A percentile compares a stretch with the other conserved stretches of the same genome.
phyloP scores from a whole-genome alignment of 2,797 vertebrate species.

The Cyprinodon diabolis region DNA sequence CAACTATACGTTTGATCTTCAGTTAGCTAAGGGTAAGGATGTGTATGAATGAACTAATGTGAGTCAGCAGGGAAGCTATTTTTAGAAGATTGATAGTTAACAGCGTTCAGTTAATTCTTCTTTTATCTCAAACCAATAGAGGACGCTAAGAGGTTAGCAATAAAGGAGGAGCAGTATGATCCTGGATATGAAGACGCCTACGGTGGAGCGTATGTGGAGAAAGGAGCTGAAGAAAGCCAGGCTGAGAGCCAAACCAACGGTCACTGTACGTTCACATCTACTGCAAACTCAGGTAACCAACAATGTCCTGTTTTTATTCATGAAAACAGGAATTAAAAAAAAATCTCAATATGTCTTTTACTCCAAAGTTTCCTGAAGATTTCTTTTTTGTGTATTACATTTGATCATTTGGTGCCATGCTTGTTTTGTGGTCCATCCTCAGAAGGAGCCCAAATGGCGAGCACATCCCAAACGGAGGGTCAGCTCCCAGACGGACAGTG shows the following conservation, averaged over 20 bases:
- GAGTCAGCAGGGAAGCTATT: neutral
- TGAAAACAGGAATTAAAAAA: neutral
- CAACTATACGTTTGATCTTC: slow-evolving; percentile 88
- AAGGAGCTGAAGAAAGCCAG: slow-evolving; percentile 46
- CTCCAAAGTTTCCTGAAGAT: neutral
- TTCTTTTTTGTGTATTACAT: neutral
- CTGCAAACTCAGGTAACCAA: slow-evolving; percentile 78
- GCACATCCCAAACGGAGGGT: slow-evolving; percentile 58
- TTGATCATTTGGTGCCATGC: neutral
- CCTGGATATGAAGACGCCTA: slow-evolving; percentile 95
- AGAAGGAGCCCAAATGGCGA: slow-evolving; percentile 68
- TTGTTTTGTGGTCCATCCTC: slow-evolving; percentile 8
- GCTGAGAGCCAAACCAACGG: slow-evolving; percentile 70
- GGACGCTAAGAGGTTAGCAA: slow-evolving; percentile 95
- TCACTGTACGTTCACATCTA: slow-evolving; percentile 81
- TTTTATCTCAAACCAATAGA: slow-evolving; percentile 73
- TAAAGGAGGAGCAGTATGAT: slow-evolving; percentile 97
- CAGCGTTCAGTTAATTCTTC: neutral
- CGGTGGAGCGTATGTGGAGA: slow-evolving; percentile 84
- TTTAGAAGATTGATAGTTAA: neutral
- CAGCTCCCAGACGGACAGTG: slow-evolving; percentile 87
- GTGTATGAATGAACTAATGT: neutral
- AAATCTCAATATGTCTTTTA: neutral
- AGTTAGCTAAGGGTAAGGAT: slow-evolving; percentile 89
- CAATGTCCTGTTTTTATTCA: neutral